Evolutionary conservation across 2,797 vertebrate species (phyloP).

Genomic region (Vespertilio murinus): DNA sequence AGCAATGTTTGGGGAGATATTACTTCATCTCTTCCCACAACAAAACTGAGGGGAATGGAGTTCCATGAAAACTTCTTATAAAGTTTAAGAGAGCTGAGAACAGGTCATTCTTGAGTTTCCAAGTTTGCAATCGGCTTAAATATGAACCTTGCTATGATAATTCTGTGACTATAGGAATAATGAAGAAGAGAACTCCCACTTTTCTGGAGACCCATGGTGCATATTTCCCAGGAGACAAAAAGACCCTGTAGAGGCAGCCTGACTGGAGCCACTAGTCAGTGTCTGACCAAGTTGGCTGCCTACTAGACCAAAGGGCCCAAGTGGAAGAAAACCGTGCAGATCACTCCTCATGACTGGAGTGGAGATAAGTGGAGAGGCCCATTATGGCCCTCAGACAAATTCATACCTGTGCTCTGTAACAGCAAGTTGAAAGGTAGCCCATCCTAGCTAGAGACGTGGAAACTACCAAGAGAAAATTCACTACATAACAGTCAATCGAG

Average conservation of each 20-base stretch:
- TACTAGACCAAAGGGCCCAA: not conserved
- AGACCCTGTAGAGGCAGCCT: not conserved
- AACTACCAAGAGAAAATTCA: not conserved
- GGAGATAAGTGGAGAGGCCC: no score
- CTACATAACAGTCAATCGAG: not conserved
- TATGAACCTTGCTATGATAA: not conserved
- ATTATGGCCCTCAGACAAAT: not conserved
- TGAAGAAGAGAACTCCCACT: not conserved
- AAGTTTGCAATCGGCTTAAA: not conserved
- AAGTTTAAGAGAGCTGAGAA: not conserved
- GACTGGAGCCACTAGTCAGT: rapidly evolving
- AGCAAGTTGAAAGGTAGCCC: not conserved
- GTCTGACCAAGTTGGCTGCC: rapidly evolving
- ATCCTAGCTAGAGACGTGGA: not conserved
- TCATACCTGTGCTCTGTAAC: rapidly evolving
- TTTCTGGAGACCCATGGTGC: not conserved
- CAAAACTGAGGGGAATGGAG: not conserved
- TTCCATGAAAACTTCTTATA: not conserved
- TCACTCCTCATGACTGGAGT: not conserved
- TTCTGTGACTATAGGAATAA: not conserved
- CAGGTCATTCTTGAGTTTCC: not conserved
- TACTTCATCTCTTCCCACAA: not conserved
- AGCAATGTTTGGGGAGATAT: not conserved
- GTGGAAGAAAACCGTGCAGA: not conserved
- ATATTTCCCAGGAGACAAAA: not conserved